These are phyloP conservation scores for Lordiphosa andalusiaca DNA, from an alignment of 2,888 invertebrate species.

Conservation along the genomic window DNA sequence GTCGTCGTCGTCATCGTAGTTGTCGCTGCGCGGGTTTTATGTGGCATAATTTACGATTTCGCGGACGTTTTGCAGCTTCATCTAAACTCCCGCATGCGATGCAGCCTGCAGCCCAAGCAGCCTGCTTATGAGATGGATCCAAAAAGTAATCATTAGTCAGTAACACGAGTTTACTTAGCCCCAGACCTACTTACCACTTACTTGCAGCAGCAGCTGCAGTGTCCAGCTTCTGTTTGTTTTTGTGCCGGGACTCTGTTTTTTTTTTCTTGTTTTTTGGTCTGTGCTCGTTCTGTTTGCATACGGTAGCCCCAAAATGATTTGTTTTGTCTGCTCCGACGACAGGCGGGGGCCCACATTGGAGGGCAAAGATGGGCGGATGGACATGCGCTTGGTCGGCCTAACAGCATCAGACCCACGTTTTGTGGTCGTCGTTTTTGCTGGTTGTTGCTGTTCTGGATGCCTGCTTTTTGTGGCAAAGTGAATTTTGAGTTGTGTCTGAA, in stretches of 20 bases:
- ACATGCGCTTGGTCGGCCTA: constrained; percentile 4
- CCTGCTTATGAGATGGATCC: constrained; percentile 76
- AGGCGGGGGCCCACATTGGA: constrained; percentile 27
- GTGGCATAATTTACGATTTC: constrained; percentile 57
- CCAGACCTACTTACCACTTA: neutral
- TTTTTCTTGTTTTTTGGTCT: constrained; percentile 29
- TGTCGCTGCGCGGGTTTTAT: constrained; percentile 41
- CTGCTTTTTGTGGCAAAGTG: constrained; percentile 17
- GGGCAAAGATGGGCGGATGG: constrained; percentile 15
- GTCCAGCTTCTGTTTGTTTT: constrained; percentile 53
- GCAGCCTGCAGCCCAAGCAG: constrained; percentile 52
- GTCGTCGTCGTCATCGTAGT: constrained; percentile 32
- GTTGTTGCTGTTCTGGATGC: constrained; percentile 5
- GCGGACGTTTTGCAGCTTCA: constrained; percentile 44
- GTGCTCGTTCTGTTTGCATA: constrained; percentile 36
- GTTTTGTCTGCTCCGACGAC: constrained; percentile 66
- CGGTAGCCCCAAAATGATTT: constrained; percentile 61
- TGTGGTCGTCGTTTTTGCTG: constrained; percentile 11
- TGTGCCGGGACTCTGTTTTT: constrained; percentile 37
- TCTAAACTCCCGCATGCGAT: constrained; percentile 46
- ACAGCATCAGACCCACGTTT: constrained; percentile 7
- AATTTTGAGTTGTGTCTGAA: constrained; percentile 13
- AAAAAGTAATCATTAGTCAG: constrained; percentile 76
- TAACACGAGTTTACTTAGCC: constrained; percentile 12
- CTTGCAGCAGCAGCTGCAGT: constrained; percentile 41